Evolutionary conservation across 2,797 vertebrate genomes (phyloP).

Genomic region (Poeciliopsis presidionis): DNA sequence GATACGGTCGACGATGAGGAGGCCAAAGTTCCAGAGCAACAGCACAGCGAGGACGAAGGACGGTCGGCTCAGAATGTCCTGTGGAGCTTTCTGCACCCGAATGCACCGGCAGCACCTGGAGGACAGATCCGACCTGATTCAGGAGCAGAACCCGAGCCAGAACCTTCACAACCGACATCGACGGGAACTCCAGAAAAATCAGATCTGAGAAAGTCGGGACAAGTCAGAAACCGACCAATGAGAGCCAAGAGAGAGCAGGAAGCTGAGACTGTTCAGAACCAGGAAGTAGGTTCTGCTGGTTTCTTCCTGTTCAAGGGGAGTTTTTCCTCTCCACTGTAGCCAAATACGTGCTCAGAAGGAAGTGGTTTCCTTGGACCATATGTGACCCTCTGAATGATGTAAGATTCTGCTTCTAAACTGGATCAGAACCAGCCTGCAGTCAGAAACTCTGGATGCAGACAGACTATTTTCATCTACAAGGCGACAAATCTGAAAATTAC

Average conservation of each 20-base stretch:
- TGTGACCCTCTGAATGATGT: too few relatives aligned
- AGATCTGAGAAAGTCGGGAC: background rate
- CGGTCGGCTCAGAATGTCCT: slow-evolving; percentile 83
- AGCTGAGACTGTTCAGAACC: background rate
- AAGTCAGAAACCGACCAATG: background rate
- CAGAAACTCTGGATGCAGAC: too few relatives aligned
- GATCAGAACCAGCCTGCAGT: too few relatives aligned
- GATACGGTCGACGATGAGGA: slow-evolving; percentile 97
- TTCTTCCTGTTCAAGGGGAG: background rate
- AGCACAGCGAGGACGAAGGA: slow-evolving; percentile 88
- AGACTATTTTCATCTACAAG: too few relatives aligned
- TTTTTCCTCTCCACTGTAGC: background rate
- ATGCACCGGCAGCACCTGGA: slow-evolving; percentile 89
- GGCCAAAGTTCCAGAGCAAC: slow-evolving; percentile 94
- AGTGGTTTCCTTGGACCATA: too few relatives aligned
- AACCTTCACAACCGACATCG: background rate
- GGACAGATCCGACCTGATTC: background rate
- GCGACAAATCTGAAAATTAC: too few relatives aligned
- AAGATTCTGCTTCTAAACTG: too few relatives aligned
- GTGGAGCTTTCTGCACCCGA: slow-evolving; percentile 78
- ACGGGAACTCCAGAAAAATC: background rate
- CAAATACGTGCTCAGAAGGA: background rate
- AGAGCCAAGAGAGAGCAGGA: background rate
- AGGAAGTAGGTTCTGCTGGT: background rate
- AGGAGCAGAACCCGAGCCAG: background rate